phyloP scores from a whole-genome alignment of 1,140 invertebrate species.

The Drosophila kohkoa region DNA sequence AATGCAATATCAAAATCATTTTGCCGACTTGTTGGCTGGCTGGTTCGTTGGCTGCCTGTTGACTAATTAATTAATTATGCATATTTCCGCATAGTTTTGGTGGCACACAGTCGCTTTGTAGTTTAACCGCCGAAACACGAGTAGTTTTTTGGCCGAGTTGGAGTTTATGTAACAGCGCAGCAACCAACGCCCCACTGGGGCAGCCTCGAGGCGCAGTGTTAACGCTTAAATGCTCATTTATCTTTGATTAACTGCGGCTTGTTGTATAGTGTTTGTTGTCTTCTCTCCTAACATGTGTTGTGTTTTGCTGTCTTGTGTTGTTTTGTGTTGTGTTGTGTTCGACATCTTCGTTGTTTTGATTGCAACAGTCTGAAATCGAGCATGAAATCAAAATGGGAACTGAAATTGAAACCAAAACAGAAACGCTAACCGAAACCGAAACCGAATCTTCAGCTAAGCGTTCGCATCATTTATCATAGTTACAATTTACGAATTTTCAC shows the following conservation, averaged over 20 bases:
- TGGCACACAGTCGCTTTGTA: conserved; percentile 63
- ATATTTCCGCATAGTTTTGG: conserved; percentile 66
- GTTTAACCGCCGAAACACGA: conserved; percentile 70
- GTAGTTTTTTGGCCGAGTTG: conserved; percentile 53
- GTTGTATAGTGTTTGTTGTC: conserved; percentile 13
- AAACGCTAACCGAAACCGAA: conserved; percentile 41
- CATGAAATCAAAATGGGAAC: conserved; percentile 46
- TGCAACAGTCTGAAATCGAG: conserved; percentile 46
- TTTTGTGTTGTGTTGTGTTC: conserved; percentile 29
- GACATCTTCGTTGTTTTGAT: conserved; percentile 13
- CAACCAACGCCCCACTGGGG: conserved; percentile 68
- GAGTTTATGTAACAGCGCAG: conserved; percentile 68
- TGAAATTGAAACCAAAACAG: conserved; percentile 40
- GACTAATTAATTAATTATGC: conserved; percentile 80
- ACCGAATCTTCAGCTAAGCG: conserved; percentile 48
- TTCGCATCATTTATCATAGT: conserved; percentile 73
- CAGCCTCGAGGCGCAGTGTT: conserved; percentile 58
- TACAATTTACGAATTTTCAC: conserved; percentile 59
- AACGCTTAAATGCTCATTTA: conserved; percentile 78
- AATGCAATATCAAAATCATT: conserved; percentile 24
- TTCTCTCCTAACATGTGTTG: background rate
- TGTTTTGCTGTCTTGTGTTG: conserved; percentile 22
- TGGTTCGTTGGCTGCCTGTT: conserved; percentile 16
- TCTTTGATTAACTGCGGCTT: conserved; percentile 70
- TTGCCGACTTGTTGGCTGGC: background rate